A percentile compares a stretch with the other conserved stretches of the same genome.
These are phyloP conservation scores for Sminthurides aquaticus DNA, from an alignment of 2,888 invertebrate genomes.

Conservation along the genomic window DNA sequence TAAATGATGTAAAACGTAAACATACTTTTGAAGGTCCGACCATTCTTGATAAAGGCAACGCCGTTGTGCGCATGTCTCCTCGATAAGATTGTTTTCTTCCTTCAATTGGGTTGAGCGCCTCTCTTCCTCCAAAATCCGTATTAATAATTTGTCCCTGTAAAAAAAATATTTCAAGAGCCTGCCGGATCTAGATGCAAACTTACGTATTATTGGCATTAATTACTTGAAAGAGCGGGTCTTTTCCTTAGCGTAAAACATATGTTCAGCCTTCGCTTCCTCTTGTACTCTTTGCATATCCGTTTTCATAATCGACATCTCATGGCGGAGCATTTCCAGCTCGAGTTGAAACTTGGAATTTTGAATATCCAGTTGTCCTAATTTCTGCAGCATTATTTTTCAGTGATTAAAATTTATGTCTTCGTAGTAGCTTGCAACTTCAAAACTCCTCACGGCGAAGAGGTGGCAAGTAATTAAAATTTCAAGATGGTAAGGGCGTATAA, in stretches of 20 bases:
- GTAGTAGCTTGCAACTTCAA: too few relatives aligned
- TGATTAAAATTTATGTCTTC: too few relatives aligned
- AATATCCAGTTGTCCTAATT: too few relatives aligned
- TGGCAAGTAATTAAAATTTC: too few relatives aligned
- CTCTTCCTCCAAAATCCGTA: conserved; percentile 19
- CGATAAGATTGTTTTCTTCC: conserved; percentile 10
- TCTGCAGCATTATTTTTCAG: too few relatives aligned
- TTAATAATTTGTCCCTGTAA: conserved; percentile 14
- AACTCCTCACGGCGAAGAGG: too few relatives aligned
- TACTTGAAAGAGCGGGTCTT: conserved; percentile 19
- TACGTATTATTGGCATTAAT: too few relatives aligned
- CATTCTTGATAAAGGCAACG: conserved; percentile 1
- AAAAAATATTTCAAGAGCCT: not conserved
- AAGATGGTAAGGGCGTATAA: too few relatives aligned
- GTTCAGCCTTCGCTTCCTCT: not conserved
- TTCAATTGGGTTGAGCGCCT: conserved; percentile 6
- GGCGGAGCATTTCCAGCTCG: not conserved
- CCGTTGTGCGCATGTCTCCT: not conserved
- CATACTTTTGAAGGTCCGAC: conserved; percentile 3
- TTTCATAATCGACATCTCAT: conserved; percentile 4
- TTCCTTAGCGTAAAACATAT: conserved; percentile 10
- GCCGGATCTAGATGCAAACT: too few relatives aligned
- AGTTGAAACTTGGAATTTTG: conserved; percentile 5
- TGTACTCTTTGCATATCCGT: conserved; percentile 9
- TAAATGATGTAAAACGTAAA: not conserved